Conservation (phyloP, 1,140 invertebrate species). For the Metopolophium dirhodum region DNA sequence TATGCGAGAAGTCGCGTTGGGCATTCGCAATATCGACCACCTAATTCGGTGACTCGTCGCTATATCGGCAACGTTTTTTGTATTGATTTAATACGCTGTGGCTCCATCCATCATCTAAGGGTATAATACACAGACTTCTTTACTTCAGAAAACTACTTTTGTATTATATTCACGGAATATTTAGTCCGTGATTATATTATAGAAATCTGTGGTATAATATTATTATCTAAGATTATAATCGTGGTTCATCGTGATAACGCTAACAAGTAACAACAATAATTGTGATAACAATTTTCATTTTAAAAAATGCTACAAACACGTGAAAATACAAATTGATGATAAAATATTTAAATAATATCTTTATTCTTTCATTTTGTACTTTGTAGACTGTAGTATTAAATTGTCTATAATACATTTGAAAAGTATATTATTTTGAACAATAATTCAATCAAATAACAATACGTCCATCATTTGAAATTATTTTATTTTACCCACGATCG, state of each 20-base stretch:
- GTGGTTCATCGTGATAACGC: neutral
- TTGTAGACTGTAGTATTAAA: neutral
- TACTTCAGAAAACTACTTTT: too few relatives aligned
- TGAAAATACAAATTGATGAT: neutral
- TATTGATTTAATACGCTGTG: too few relatives aligned
- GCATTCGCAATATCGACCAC: too few relatives aligned
- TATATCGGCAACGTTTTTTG: too few relatives aligned
- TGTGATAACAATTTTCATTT: neutral
- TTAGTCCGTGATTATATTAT: too few relatives aligned
- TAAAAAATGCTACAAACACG: neutral
- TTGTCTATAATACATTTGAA: neutral
- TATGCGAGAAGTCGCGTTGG: too few relatives aligned
- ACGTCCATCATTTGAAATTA: neutral
- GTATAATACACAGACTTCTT: too few relatives aligned
- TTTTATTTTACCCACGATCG: neutral
- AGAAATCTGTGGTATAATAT: too few relatives aligned
- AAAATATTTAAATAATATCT: neutral
- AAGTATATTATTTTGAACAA: neutral
- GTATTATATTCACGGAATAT: too few relatives aligned
- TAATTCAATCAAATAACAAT: neutral
- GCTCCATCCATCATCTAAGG: accelerated
- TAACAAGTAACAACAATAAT: neutral
- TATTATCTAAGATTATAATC: too few relatives aligned
- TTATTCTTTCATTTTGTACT: neutral
- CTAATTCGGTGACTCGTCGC: too few relatives aligned